phyloP scores from a whole-genome alignment of 2,113 vertebrate species.

The Chaetodon trifascialis region DNA sequence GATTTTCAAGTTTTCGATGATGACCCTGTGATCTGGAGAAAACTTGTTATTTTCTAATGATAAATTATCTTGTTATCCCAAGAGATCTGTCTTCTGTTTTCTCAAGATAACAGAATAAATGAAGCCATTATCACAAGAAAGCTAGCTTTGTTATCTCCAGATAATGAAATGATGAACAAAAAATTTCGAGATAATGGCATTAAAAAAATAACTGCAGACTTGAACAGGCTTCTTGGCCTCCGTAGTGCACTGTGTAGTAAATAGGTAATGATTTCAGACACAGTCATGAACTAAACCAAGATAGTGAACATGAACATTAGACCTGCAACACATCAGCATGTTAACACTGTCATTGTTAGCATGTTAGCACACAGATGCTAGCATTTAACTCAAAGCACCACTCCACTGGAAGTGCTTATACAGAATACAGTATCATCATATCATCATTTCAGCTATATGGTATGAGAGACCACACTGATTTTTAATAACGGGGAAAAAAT shows the following conservation, averaged over 20 bases:
- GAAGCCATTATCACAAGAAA: too few relatives aligned
- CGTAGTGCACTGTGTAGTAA: not conserved
- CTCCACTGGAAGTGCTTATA: not conserved
- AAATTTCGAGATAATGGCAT: too few relatives aligned
- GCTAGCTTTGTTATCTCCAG: too few relatives aligned
- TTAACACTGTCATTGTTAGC: not conserved
- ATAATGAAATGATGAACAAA: too few relatives aligned
- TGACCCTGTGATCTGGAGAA: too few relatives aligned
- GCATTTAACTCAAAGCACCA: not conserved
- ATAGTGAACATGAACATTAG: not conserved
- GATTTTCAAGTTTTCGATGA: too few relatives aligned
- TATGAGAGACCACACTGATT: constrained; percentile 25
- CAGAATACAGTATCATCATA: not conserved
- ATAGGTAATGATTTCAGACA: not conserved
- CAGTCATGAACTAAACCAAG: not conserved
- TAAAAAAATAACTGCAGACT: too few relatives aligned
- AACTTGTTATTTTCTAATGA: too few relatives aligned
- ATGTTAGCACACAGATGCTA: not conserved
- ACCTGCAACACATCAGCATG: not conserved
- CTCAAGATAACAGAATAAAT: too few relatives aligned
- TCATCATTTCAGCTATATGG: constrained; percentile 13
- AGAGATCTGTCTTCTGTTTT: too few relatives aligned
- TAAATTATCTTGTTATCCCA: too few relatives aligned
- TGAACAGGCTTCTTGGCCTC: too few relatives aligned
- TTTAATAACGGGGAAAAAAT: constrained; percentile 41